Conservation (phyloP, 2,797 vertebrate genomes). For the Psittacula echo region DNA sequence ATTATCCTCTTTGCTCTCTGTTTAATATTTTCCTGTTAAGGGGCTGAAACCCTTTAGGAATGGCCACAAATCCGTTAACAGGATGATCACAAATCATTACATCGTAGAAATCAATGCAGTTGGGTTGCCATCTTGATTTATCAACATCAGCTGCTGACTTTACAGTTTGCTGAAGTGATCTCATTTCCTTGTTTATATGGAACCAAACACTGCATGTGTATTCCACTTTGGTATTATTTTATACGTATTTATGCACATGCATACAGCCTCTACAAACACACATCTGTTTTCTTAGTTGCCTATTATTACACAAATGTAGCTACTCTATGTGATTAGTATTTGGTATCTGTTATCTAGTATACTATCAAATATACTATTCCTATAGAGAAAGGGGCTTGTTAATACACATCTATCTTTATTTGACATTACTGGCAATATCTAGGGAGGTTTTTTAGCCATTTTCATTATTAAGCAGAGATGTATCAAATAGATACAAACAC, state of each 20-base stretch:
- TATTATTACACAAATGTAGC: not conserved
- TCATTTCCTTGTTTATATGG: not conserved
- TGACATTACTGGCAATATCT: not conserved
- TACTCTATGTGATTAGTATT: not conserved
- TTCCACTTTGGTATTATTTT: not conserved
- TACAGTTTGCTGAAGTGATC: not conserved
- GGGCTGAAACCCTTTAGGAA: not conserved
- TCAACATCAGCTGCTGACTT: not conserved
- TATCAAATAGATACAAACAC: not conserved
- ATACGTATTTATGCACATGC: not conserved
- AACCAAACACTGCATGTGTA: not conserved
- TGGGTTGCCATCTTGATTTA: not conserved
- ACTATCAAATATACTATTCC: not conserved
- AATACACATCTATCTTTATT: not conserved
- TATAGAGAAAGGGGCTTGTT: not conserved
- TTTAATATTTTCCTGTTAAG: not conserved
- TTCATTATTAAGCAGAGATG: not conserved
- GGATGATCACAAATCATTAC: not conserved
- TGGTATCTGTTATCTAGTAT: not conserved
- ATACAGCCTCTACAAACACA: not conserved
- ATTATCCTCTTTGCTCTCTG: not conserved
- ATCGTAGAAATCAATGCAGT: not conserved
- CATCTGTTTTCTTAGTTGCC: not conserved
- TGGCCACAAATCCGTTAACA: not conserved
- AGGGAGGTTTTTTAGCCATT: not conserved